Evolutionary conservation across 1,140 invertebrate genomes (phyloP), one percentile per base, ranked within the genome.

Genomic region (Ephestia elutella): DNA sequence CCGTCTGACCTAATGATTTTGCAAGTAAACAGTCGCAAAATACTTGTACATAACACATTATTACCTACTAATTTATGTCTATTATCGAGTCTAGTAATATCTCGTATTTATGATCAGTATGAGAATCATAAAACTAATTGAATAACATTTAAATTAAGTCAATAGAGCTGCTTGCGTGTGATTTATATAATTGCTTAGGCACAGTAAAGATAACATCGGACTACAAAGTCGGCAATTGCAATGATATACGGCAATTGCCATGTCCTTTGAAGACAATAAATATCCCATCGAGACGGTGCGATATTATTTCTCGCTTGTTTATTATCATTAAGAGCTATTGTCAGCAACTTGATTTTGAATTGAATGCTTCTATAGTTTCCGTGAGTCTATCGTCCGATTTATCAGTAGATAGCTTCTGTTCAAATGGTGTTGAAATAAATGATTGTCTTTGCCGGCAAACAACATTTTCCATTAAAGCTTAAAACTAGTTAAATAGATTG

Each of bases 221-320:
- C 65, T 65, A 68, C 73, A 87, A 85, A 85, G 82, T 80, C 82
- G 81, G 79, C 75, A 73, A 78, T 83, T 82, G 77, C 71, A 68
- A 71, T 85, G 82, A 86, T 85, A 85, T 85, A 86, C 80, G 80
- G 83, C 82, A 78, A 87, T 87, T 85, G 82, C 81, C 79, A 79
- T 83, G 82, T 85, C 84, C 73, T 82, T 73, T 70, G 62, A 70
- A 67, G 63, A 82, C 79, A 85, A 87, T 87, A 82, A 75, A 72
- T 83, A 86, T 72, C 70, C 75, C 74, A 80, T 80, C 71, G 68
- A 73, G 70, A 71, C 63, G 58, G 79, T 80, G 75, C 75, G 73
- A 82, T 83, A 87, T 77, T 86, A 84, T 80, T 83, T 77, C 76
- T 74, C 75, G 75, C 75, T 71, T 78, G 70, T 70, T 76, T 83